A percentile compares a stretch with the other conserved stretches of the same genome.
Conservation (phyloP, 2,888 invertebrate species). For the Drosophila pseudotalamancana region DNA sequence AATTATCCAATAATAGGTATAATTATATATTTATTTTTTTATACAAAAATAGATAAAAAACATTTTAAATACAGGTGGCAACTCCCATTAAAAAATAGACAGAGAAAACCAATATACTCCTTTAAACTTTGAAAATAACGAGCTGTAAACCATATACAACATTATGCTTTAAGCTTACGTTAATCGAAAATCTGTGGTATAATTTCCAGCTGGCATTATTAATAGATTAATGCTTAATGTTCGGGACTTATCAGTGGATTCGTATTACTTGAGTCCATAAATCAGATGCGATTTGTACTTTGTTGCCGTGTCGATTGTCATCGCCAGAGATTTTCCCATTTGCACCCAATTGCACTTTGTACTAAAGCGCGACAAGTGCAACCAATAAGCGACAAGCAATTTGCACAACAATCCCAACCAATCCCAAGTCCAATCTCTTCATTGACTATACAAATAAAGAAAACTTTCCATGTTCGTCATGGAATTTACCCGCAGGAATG, state of each 20-base stretch:
- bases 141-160: background rate
- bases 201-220: background rate
- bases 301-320: slow-evolving; percentile 7
- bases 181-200: background rate
- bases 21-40: too few relatives aligned
- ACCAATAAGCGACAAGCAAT: slow-evolving; percentile 2
- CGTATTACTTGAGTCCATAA: slow-evolving; percentile 2
- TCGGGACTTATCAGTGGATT: slow-evolving; percentile 30
- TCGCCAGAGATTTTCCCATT: slow-evolving; percentile 16
- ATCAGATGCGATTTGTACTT: slow-evolving; percentile 11
- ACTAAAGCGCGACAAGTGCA: slow-evolving; percentile 76
- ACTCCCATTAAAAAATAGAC: too few relatives aligned
- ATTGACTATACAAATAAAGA: background rate
- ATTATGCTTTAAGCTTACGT: background rate
- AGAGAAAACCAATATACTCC: too few relatives aligned
- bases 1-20: too few relatives aligned
- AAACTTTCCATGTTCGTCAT: slow-evolving; percentile 68
- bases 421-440: slow-evolving; percentile 11
- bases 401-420: slow-evolving; percentile 4
- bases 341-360: slow-evolving; percentile 69
- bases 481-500: slow-evolving; percentile 51
- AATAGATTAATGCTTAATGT: slow-evolving; percentile 1
- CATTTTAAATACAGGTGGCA: too few relatives aligned
- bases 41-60: too few relatives aligned
- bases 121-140: too few relatives aligned